phyloP scores from a whole-genome alignment of 1,140 invertebrate genomes.

The Lutraria rhynchaena region DNA sequence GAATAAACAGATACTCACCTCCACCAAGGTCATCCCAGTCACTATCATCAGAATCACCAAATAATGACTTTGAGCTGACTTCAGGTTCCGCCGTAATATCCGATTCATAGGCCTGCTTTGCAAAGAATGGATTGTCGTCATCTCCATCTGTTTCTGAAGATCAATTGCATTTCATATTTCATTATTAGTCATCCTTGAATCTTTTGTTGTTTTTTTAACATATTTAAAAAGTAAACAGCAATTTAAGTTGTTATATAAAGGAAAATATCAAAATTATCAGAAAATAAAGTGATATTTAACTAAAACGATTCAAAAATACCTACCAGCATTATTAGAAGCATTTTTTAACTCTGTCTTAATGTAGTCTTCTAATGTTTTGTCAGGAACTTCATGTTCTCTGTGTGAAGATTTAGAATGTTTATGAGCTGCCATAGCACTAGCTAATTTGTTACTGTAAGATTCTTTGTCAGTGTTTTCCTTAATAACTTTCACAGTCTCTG shows the following conservation, averaged over 20 bases:
- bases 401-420: too few species aligned
- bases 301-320: neutral
- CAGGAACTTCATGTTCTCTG: neutral
- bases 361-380: neutral
- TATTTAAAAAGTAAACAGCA: too few species aligned
- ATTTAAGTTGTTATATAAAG: too few species aligned
- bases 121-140: constrained; percentile 60
- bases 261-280: too few species aligned
- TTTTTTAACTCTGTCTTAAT: neutral
- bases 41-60: constrained; percentile 76
- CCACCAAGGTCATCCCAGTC: constrained; percentile 79
- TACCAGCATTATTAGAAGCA: neutral
- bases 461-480: too few species aligned
- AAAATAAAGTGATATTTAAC: neutral
- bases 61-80: constrained; percentile 62
- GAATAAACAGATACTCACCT: constrained; percentile 45
- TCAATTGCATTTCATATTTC: neutral
- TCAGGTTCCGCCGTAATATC: constrained; percentile 1
- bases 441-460: too few species aligned
- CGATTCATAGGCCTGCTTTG: neutral
- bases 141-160: constrained; percentile 8
- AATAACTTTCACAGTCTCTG: too few species aligned
- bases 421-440: too few species aligned
- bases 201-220: too few species aligned
- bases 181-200: neutral